These are phyloP conservation scores for Allophyes oxyacanthae DNA, from an alignment of 2,888 invertebrate genomes.

Conservation along the genomic window DNA sequence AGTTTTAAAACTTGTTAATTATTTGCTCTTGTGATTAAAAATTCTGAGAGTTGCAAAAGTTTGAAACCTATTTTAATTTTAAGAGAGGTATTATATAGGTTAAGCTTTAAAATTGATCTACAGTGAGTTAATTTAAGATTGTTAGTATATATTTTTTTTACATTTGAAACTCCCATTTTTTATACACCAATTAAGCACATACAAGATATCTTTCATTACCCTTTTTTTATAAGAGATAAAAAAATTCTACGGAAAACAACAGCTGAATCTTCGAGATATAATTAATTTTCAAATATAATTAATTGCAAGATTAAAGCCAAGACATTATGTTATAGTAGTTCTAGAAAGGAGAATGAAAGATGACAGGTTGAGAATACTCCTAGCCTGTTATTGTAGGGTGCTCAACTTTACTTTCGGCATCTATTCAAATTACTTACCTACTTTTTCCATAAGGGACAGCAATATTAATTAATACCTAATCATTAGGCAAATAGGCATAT, in stretches of 20 bases:
- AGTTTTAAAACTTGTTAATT: slow-evolving; percentile 56
- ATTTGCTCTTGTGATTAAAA: slow-evolving; percentile 13
- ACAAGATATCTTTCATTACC: slow-evolving; percentile 52
- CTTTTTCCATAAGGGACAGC: slow-evolving; percentile 47
- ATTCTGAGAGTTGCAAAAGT: slow-evolving; percentile 59
- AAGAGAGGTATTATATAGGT: not conserved
- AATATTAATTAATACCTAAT: slow-evolving; percentile 40
- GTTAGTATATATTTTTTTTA: slow-evolving; percentile 10
- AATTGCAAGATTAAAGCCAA: not conserved
- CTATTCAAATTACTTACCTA: slow-evolving; percentile 54
- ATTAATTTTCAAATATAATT: not conserved
- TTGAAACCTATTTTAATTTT: not conserved
- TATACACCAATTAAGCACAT: slow-evolving; percentile 64
- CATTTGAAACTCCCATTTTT: slow-evolving; percentile 64
- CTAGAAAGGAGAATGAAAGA: slow-evolving; percentile 50
- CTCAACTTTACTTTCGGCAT: slow-evolving; percentile 48
- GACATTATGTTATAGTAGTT: not conserved
- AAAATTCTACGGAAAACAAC: not conserved
- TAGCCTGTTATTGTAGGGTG: slow-evolving; percentile 58
- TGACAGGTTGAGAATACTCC: slow-evolving; percentile 51
- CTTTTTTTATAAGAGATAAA: slow-evolving; percentile 20
- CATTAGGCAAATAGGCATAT: slow-evolving; percentile 16
- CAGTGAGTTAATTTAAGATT: not conserved
- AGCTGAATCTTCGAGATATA: not conserved
- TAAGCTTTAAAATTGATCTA: not conserved